Conservation (phyloP, 1,140 invertebrate species). For the Pogonus chalceus region DNA sequence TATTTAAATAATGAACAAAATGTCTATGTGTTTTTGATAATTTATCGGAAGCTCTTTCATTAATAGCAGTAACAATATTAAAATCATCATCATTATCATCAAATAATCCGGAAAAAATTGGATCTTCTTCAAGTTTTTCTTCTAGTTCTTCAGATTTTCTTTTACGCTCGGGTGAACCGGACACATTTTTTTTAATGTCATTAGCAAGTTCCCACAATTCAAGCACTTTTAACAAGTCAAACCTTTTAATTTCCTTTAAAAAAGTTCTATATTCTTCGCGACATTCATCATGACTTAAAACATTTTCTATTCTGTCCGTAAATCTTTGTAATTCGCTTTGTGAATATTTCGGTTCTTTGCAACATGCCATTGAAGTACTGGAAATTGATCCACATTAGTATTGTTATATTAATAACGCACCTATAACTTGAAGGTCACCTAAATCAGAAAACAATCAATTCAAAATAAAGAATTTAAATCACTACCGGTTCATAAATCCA, state of each 20-base stretch:
- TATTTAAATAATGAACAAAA: neutral
- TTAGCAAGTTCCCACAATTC: neutral
- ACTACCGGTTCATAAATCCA: neutral
- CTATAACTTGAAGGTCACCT: neutral
- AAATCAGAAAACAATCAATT: neutral
- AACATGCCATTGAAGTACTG: neutral
- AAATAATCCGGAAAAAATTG: neutral
- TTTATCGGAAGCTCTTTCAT: neutral
- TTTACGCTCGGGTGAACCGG: neutral
- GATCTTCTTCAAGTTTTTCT: neutral
- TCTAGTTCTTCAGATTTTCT: neutral
- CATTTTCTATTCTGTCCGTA: neutral
- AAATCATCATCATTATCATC: neutral
- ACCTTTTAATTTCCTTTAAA: neutral
- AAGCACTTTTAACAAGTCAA: neutral
- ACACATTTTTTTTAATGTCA: neutral
- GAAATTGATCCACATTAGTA: too few relatives aligned
- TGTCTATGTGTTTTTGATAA: neutral
- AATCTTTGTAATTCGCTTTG: neutral
- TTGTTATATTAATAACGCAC: too few relatives aligned
- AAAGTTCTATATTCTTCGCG: neutral
- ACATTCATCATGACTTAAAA: neutral
- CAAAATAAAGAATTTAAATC: neutral
- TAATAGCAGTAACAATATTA: neutral
- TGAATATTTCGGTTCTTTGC: neutral